phyloP scores from a whole-genome alignment of 2,113 vertebrate species.

The Charina bottae region DNA sequence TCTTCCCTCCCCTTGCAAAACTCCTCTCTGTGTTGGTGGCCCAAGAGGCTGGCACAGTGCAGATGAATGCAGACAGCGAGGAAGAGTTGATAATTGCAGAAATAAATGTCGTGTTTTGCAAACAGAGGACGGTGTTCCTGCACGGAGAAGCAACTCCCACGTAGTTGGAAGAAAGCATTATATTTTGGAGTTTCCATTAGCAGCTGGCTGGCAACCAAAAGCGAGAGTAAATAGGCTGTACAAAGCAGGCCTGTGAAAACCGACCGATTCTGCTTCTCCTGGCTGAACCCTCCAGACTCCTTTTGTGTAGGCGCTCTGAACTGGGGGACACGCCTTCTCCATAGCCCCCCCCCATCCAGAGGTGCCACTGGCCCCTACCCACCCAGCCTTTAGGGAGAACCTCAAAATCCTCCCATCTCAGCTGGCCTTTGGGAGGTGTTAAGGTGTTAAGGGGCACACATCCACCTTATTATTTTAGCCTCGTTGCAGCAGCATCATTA shows the following conservation, averaged over 20 bases:
- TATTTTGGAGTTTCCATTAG: neutral
- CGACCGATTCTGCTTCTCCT: neutral
- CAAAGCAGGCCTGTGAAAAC: neutral
- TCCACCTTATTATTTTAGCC: neutral
- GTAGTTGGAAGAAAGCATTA: neutral
- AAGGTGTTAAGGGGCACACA: accelerated
- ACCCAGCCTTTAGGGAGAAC: neutral
- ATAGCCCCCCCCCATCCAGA: neutral
- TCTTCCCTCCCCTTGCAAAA: neutral
- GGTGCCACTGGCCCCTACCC: neutral
- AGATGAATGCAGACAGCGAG: neutral
- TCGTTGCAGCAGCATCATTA: neutral
- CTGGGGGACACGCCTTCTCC: neutral
- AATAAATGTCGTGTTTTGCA: neutral
- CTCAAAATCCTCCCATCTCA: neutral
- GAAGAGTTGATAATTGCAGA: neutral
- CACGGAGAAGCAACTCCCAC: neutral
- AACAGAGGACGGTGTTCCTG: neutral
- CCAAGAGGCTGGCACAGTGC: neutral
- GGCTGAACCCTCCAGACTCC: neutral
- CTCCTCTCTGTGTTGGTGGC: neutral
- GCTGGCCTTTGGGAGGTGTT: neutral
- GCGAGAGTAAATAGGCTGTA: neutral
- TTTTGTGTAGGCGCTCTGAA: neutral
- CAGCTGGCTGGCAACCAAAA: neutral